These are phyloP conservation scores for Mylabris sibirica DNA, from an alignment of 2,888 invertebrate species.

Conservation along the genomic window DNA sequence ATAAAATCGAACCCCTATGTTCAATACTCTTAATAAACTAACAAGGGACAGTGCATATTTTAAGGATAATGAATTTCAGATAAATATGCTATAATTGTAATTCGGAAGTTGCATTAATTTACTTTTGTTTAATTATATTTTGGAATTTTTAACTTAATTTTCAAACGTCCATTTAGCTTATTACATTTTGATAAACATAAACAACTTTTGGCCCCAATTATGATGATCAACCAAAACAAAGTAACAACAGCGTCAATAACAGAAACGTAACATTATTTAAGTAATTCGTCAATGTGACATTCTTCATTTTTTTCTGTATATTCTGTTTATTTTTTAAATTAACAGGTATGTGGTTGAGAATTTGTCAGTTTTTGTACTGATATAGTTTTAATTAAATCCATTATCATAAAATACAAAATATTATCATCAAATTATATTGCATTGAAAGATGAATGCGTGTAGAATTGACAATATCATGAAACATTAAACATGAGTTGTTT, in stretches of 20 bases:
- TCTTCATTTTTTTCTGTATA: background rate
- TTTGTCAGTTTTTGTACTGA: background rate
- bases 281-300: background rate
- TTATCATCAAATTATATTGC: background rate
- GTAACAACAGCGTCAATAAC: background rate
- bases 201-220: slow-evolving; percentile 24
- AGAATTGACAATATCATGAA: background rate
- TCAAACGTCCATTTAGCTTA: background rate
- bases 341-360: background rate
- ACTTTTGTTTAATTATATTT: background rate
- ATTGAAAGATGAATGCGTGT: too few species aligned
- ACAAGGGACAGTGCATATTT: too few species aligned
- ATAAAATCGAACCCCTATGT: too few species aligned
- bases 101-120: too few species aligned
- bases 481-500: too few species aligned
- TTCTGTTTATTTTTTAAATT: slow-evolving; percentile 1
- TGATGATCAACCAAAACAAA: slow-evolving; percentile 5
- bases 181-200: slow-evolving; percentile 21
- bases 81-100: too few species aligned
- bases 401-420: background rate
- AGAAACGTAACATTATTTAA: slow-evolving; percentile 2
- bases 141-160: background rate
- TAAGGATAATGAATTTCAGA: too few species aligned
- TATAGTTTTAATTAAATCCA: background rate
- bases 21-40: too few species aligned